Base-by-base conservation (phyloP, 2,888 invertebrate genomes). In the Rhodophaea formosa region DNA sequence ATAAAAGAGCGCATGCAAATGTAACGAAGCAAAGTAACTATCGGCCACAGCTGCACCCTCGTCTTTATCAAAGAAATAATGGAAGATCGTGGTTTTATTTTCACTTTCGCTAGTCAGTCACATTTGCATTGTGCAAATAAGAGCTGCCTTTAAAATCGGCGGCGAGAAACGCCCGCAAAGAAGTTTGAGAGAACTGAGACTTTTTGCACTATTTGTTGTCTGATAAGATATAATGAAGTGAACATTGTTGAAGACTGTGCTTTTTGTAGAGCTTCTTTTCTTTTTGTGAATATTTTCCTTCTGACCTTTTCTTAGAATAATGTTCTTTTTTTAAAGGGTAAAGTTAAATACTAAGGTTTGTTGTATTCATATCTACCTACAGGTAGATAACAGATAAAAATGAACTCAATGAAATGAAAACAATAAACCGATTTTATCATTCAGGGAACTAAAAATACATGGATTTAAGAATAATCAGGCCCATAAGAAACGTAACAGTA, bases 41-140 rank as follows among this genome's bases (percentile, higher is more conserved):
- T 84, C 80, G 80, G 78, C 77, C 79, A 60, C 88, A 88, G 86
- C 81, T 86, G 88, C 74, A 71, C 68, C 74, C 74, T 80, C 70
- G 69, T 78, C 77, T 79, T 78, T 79, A 81, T 82, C 82, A 79
- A 76, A 82, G 82, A 79, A 81, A 81, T 80, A 80, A 83, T 79
- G 79, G 81, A 84, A 79, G 81, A 70, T 47, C 30, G 56, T 42
- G 56, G 56, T 75, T 80, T 80, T 79, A 79, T 77, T 77, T 79
- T 74, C 74, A 76, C 74, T 80, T 74, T 74, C 68, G 68, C 68
- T 68, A 73, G 70, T 78, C 60, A 59, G 59, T 66, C 75, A 79
- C 74, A 80, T 80, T 82, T 80, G 77, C 80, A 82, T 80, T 80
- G 79, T 80, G 77, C 73, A 76, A 78, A 77, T 74, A 75, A 72